These are phyloP conservation scores for Sternotherus odoratus DNA, from an alignment of 2,797 vertebrate species.

Conservation along the genomic window DNA sequence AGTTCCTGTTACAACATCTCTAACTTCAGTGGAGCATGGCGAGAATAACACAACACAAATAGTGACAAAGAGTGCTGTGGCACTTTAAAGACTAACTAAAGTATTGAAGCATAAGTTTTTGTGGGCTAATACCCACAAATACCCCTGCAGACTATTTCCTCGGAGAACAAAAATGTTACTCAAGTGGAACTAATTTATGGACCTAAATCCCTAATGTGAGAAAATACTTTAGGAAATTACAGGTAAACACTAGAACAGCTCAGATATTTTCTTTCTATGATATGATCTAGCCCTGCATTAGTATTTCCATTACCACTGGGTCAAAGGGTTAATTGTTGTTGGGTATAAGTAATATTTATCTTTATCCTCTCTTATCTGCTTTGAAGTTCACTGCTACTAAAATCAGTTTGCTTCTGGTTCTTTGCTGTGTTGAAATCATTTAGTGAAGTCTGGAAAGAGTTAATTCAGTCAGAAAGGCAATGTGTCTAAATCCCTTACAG, in stretches of 20 bases:
- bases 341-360: not conserved
- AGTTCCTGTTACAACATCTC: not conserved
- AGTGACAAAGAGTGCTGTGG: too few species aligned
- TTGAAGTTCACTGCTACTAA: not conserved
- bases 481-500: not conserved
- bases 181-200: accelerated
- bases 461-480: not conserved
- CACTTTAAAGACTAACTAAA: too few species aligned
- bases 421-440: not conserved
- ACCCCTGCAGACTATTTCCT: not conserved
- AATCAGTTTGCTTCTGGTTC: not conserved
- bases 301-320: not conserved
- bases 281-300: not conserved
- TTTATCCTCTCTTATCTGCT: not conserved
- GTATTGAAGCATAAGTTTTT: too few species aligned
- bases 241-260: not conserved
- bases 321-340: not conserved
- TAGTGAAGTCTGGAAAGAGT: not conserved
- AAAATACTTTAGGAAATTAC: not conserved
- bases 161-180: not conserved
- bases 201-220: not conserved
- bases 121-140: too few species aligned
- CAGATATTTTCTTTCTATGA: not conserved
- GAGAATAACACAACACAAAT: not conserved
- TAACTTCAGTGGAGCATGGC: not conserved